Conservation (phyloP, 1,140 invertebrate species). For the Aphis craccivora region DNA sequence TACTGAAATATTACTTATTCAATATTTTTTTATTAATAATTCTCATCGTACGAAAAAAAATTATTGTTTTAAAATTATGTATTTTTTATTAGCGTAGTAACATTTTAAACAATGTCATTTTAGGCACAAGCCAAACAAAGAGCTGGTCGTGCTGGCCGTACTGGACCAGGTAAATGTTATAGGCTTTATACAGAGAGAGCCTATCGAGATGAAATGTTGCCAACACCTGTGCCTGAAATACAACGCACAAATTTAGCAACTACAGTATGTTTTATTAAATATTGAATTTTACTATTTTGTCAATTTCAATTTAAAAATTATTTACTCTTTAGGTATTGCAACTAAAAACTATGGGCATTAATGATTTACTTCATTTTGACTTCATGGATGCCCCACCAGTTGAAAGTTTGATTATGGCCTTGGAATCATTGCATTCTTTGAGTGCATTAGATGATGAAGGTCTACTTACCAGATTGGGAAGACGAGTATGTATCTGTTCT, state of each 20-base stretch:
- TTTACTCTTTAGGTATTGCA: constrained; percentile 70
- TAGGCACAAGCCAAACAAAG: constrained; percentile 96
- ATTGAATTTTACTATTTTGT: neutral
- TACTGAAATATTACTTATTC: neutral
- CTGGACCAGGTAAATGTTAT: constrained; percentile 97
- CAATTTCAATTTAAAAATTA: neutral
- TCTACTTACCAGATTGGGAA: constrained; percentile 88
- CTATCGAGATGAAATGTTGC: constrained; percentile 98
- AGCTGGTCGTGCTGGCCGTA: constrained; percentile 93
- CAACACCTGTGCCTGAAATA: constrained; percentile 99
- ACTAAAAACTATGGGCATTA: constrained; percentile 99
- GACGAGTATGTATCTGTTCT: constrained; percentile 71
- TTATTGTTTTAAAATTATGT: too few species aligned
- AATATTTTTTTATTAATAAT: too few species aligned
- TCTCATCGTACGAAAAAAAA: neutral
- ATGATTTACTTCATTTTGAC: constrained; percentile 99
- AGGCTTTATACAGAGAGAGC: constrained; percentile 98
- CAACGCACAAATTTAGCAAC: constrained; percentile 97
- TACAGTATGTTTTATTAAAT: constrained; percentile 70
- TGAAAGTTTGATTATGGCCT: constrained; percentile 94
- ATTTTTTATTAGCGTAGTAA: neutral
- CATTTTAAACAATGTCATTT: constrained; percentile 50
- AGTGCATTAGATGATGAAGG: constrained; percentile 98
- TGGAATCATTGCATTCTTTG: constrained; percentile 96
- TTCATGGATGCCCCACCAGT: constrained; percentile 99